Evolutionary conservation across 1,140 invertebrate genomes (phyloP).

Genomic region (Drosophila kohkoa): DNA sequence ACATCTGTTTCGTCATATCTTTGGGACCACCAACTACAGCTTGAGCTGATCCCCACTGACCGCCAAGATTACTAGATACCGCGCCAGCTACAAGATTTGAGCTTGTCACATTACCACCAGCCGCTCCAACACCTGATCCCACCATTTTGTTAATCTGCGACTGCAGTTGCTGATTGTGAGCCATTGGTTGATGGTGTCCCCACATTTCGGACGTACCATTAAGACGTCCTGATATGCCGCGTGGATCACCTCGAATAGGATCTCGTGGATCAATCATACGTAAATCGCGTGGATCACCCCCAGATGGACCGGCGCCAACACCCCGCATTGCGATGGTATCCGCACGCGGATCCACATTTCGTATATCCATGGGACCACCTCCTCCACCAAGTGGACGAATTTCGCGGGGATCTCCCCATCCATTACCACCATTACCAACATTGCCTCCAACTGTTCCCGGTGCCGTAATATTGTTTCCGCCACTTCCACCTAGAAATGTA

Average conservation of each 20-base stretch:
- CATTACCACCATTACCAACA: slow-evolving; percentile 71
- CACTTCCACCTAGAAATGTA: slow-evolving; percentile 46
- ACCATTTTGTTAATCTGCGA: slow-evolving; percentile 81
- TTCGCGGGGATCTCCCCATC: slow-evolving; percentile 86
- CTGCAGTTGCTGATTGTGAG: slow-evolving; percentile 80
- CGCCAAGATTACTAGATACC: slow-evolving; percentile 59
- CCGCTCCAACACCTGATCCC: slow-evolving; percentile 81
- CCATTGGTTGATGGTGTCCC: slow-evolving; percentile 88
- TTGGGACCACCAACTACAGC: slow-evolving; percentile 71
- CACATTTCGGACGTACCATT: slow-evolving; percentile 90
- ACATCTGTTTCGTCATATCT: slow-evolving; percentile 86
- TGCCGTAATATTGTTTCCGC: slow-evolving; percentile 47
- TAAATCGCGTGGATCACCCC: slow-evolving; percentile 85
- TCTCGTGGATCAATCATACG: slow-evolving; percentile 88
- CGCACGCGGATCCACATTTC: slow-evolving; percentile 68
- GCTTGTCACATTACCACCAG: slow-evolving; percentile 32
- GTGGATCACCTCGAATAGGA: slow-evolving; percentile 88
- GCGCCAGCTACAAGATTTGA: slow-evolving; percentile 51
- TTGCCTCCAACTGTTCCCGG: slow-evolving; percentile 50
- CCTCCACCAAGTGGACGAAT: slow-evolving; percentile 67
- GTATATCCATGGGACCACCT: slow-evolving; percentile 64
- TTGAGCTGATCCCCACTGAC: slow-evolving; percentile 73
- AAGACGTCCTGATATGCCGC: slow-evolving; percentile 88
- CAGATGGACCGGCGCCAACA: slow-evolving; percentile 85
- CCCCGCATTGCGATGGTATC: slow-evolving; percentile 69